phyloP scores from a whole-genome alignment of 2,797 vertebrate genomes.

The Pseudocheirus occidentalis region DNA sequence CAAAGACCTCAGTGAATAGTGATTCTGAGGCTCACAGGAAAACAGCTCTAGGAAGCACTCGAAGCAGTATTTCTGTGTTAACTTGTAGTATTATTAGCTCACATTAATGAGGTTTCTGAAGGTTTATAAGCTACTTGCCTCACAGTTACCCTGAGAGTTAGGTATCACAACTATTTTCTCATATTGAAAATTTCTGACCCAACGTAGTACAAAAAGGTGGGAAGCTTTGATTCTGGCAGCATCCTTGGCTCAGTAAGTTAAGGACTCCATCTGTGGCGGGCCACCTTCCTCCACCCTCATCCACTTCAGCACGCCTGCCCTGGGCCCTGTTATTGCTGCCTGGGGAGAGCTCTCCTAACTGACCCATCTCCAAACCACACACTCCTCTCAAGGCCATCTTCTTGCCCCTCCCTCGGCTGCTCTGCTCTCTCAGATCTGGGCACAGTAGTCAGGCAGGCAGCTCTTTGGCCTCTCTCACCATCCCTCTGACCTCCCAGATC shows the following conservation, averaged over 20 bases:
- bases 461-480: background rate
- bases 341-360: background rate
- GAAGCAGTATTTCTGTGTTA: background rate
- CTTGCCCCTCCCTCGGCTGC: background rate
- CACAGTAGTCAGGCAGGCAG: background rate
- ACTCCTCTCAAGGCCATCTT: background rate
- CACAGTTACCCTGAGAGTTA: background rate
- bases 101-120: background rate
- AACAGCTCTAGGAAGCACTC: background rate
- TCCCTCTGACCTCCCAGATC: background rate
- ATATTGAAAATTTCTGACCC: background rate
- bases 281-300: background rate
- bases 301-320: background rate
- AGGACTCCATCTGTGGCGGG: background rate
- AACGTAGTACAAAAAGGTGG: background rate
- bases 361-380: background rate
- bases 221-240: background rate
- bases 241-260: background rate
- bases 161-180: background rate
- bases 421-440: background rate
- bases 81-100: background rate
- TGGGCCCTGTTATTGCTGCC: background rate
- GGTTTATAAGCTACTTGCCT: background rate
- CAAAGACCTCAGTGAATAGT: background rate
- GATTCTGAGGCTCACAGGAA: background rate